Evolutionary conservation across 1,140 invertebrate species (phyloP).

Genomic region (Parasteatoda tepidariorum): DNA sequence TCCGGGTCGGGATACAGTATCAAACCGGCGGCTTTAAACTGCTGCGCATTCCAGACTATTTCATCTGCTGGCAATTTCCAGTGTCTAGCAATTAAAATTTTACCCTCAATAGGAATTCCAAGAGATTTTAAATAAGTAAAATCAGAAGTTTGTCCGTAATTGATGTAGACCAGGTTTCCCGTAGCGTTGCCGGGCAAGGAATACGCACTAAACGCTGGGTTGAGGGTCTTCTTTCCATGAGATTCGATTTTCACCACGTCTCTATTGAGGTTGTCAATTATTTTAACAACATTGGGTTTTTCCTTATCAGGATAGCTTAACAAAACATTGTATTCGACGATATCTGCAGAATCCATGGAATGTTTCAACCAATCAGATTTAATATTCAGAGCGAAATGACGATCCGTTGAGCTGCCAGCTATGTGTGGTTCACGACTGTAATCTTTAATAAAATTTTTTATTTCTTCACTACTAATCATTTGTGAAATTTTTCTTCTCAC

Average conservation of each 20-base stretch:
- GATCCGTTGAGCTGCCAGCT: conserved; percentile 63
- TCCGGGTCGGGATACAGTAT: conserved; percentile 72
- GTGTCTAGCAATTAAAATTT: conserved; percentile 63
- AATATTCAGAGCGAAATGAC: conserved; percentile 61
- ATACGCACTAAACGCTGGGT: conserved; percentile 60
- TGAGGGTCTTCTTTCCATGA: not conserved
- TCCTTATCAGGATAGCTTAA: conserved; percentile 62
- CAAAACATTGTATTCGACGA: conserved; percentile 63
- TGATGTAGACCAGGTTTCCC: conserved; percentile 62
- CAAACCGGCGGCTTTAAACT: conserved; percentile 67
- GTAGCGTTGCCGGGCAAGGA: conserved; percentile 56
- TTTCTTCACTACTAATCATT: conserved; percentile 57
- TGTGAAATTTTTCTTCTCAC: conserved; percentile 62
- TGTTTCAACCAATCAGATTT: conserved; percentile 61
- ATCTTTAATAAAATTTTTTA: conserved; percentile 61
- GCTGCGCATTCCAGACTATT: conserved; percentile 57
- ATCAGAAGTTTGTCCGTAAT: conserved; percentile 61
- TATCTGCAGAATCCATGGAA: conserved; percentile 61
- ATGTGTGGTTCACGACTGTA: conserved; percentile 62
- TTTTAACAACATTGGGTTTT: conserved; percentile 61
- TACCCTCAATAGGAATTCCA: conserved; percentile 56
- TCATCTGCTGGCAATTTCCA: conserved; percentile 59
- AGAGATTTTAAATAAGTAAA: conserved; percentile 59
- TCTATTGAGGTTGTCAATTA: conserved; percentile 55
- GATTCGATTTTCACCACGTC: conserved; percentile 8